Evolutionary conservation across 2,113 vertebrate genomes (phyloP).

Genomic region (Charadrius vociferus): DNA sequence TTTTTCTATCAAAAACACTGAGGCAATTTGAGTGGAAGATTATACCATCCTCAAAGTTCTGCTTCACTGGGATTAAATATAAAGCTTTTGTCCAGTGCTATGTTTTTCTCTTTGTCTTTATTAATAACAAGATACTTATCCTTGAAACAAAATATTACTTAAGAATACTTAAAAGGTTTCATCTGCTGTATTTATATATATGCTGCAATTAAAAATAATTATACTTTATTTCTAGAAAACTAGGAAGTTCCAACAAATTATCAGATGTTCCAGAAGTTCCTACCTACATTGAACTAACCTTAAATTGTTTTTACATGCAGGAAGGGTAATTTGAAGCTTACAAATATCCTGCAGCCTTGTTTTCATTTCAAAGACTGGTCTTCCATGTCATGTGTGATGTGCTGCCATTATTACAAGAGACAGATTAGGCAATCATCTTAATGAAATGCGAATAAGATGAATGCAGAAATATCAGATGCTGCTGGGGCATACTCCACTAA

Average conservation of each 20-base stretch:
- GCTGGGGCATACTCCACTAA: not conserved
- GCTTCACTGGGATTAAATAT: not conserved
- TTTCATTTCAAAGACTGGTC: not conserved
- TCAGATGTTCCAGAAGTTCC: not conserved
- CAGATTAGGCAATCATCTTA: slow-evolving; percentile 32
- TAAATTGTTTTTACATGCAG: not conserved
- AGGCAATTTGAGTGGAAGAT: not conserved
- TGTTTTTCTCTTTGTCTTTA: not conserved
- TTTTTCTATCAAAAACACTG: not conserved
- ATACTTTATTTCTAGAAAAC: not conserved
- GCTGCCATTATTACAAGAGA: slow-evolving; percentile 5
- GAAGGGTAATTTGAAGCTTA: not conserved
- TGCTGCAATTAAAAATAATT: not conserved
- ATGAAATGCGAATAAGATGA: slow-evolving; percentile 29
- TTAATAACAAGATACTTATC: not conserved
- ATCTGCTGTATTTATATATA: too few species aligned
- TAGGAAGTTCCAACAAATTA: not conserved
- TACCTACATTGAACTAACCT: not conserved
- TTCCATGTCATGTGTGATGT: slow-evolving; percentile 1
- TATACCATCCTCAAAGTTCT: not conserved
- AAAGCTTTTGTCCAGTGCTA: not conserved
- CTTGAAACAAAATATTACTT: not conserved
- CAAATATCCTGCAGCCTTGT: not conserved
- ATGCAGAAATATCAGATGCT: not conserved
- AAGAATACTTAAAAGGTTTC: not conserved